These are phyloP conservation scores for Orthosia incerta DNA, from an alignment of 2,888 invertebrate species.

Conservation along the genomic window DNA sequence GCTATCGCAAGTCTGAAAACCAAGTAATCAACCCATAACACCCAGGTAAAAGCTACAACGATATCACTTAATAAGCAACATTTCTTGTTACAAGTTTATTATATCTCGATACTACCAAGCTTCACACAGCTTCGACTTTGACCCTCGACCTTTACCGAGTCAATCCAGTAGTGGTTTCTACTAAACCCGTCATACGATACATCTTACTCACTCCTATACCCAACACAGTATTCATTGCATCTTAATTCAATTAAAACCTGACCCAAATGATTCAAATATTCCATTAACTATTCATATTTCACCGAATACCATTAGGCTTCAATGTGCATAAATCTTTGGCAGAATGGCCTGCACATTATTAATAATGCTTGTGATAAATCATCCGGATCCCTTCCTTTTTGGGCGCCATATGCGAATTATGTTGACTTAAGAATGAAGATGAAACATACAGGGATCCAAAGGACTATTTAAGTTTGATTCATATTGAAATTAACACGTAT, in stretches of 20 bases:
- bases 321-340: conserved; percentile 57
- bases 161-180: conserved; percentile 21
- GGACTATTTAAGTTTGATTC: conserved; percentile 9
- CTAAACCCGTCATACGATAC: conserved; percentile 52
- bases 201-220: conserved; percentile 43
- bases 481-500: not conserved
- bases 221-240: conserved; percentile 41
- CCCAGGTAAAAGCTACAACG: not conserved
- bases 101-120: not conserved
- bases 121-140: conserved; percentile 9
- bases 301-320: conserved; percentile 66
- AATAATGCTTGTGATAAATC: conserved; percentile 62
- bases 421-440: conserved; percentile 40
- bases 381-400: conserved; percentile 52
- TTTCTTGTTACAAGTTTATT: not conserved
- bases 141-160: conserved; percentile 21
- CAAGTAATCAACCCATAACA: no score
- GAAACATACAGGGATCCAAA: not conserved
- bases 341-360: conserved; percentile 57
- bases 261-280: conserved; percentile 60
- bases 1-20: not conserved
- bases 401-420: conserved; percentile 45
- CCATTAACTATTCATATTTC: conserved; percentile 71
- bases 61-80: conserved; percentile 4
- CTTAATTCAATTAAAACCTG: conserved; percentile 63